A percentile compares a stretch with the other conserved stretches of the same genome.
phyloP scores from a whole-genome alignment of 2,797 vertebrate species.

The Nyctalus aviator region DNA sequence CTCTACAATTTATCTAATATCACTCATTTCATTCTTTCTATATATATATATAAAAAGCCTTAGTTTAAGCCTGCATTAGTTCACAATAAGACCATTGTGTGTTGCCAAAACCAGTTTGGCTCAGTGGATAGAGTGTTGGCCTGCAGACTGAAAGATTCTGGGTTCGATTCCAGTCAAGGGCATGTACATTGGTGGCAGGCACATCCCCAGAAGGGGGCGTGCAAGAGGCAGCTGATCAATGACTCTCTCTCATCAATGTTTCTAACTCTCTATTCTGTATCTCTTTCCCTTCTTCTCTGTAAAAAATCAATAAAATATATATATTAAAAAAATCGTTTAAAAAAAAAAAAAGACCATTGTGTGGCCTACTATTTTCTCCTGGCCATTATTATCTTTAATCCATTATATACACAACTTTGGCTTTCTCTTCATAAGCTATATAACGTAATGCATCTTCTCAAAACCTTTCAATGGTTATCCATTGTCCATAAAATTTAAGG shows the following conservation, averaged over 20 bases:
- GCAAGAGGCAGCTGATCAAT: too few species aligned
- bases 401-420: neutral
- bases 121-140: too few species aligned
- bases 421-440: neutral
- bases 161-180: too few species aligned
- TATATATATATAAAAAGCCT: neutral
- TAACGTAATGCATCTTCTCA: neutral
- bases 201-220: too few species aligned
- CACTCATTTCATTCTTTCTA: neutral
- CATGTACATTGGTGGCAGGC: too few species aligned
- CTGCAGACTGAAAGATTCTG: too few species aligned
- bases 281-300: too few species aligned
- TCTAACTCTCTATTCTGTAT: too few species aligned
- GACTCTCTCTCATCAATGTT: too few species aligned
- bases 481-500: neutral
- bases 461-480: neutral
- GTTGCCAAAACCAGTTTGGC: too few species aligned
- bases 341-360: neutral
- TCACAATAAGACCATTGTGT: neutral
- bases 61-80: neutral
- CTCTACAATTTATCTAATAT: neutral
- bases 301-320: too few species aligned
- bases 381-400: neutral
- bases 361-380: neutral
- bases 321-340: too few species aligned